Conservation (phyloP, 2,888 invertebrate genomes). For the Hololepta plana region DNA sequence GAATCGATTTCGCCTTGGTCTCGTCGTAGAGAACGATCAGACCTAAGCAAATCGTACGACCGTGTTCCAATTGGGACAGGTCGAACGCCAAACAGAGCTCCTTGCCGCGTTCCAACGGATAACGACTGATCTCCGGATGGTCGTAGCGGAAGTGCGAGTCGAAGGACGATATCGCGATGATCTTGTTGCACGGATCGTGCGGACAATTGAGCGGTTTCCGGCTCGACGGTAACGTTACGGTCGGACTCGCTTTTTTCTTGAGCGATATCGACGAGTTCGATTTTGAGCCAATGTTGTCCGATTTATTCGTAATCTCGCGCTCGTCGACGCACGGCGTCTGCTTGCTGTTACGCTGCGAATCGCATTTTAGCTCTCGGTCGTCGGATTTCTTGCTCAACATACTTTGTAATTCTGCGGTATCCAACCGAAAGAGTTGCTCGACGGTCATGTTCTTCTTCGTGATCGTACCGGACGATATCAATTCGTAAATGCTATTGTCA, state of each 20-base stretch:
- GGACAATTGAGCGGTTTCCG: constrained; percentile 18
- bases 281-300: too few species aligned
- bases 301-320: too few species aligned
- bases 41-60: constrained; percentile 10
- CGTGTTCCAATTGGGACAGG: constrained; percentile 15
- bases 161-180: constrained; percentile 20
- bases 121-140: constrained; percentile 18
- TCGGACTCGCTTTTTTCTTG: too few species aligned
- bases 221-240: constrained; percentile 7
- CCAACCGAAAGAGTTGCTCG: constrained; percentile 17
- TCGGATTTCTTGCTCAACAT: constrained; percentile 11
- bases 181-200: constrained; percentile 20
- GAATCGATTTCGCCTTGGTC: background rate
- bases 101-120: constrained; percentile 15
- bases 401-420: constrained; percentile 12
- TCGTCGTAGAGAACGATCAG: constrained; percentile 6
- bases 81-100: constrained; percentile 17
- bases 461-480: too few species aligned
- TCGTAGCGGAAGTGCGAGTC: constrained; percentile 22
- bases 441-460: constrained; percentile 13
- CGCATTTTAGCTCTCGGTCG: background rate
- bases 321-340: too few species aligned
- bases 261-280: too few species aligned
- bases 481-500: too few species aligned
- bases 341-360: background rate